Base-by-base conservation (phyloP, 2,113 vertebrate species). In the Ornithorhynchus anatinus region DNA sequence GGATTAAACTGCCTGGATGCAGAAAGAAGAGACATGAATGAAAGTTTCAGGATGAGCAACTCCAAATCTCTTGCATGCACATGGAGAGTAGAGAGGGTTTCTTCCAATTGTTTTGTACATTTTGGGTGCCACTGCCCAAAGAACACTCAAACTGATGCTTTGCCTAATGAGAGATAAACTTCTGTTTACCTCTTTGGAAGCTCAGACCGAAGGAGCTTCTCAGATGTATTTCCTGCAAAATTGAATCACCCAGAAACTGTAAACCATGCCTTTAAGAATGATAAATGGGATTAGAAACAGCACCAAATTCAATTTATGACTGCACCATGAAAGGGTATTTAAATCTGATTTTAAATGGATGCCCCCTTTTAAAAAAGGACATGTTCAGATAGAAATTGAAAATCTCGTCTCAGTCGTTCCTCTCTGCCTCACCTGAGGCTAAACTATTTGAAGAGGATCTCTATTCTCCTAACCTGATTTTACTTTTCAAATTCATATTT, bases 191-290 rank as follows among this genome's bases (percentile, higher is more conserved):
- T n/a, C n/a, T n/a, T n/a, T n/a, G n/a, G n/a, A n/a, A n/a, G n/a
- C n/a, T n/a, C n/a, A n/a, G n/a, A n/a, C n/a, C n/a, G n/a, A n/a
- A n/a, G n/a, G n/a, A n/a, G n/a, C n/a, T n/a, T n/a, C n/a, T n/a
- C n/a, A n/a, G n/a, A n/a, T n/a, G n/a, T 67, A 31, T 17, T 29
- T 54, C 59, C 77, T 37, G 72, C 52, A 58, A 66, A 58, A 38
- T 59, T 64, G 22, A 71, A 63, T 38, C 57, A 15, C 4, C 17
- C 39, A 29, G 37, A 71, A 42, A 62, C 15, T 39, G 47, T 47
- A 56, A 73, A 45, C 43, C 10, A 38, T 23, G 37, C 20, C 29
- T 15, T 29, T 66, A 38, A 50, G 72, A 64, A 47, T 37, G 66
- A 6, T 36, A 72, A 64, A n/a, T n/a, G 73, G 40, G 13, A 50